Base-by-base conservation (phyloP, 2,797 vertebrate genomes). In the Loris lydekkerianus region DNA sequence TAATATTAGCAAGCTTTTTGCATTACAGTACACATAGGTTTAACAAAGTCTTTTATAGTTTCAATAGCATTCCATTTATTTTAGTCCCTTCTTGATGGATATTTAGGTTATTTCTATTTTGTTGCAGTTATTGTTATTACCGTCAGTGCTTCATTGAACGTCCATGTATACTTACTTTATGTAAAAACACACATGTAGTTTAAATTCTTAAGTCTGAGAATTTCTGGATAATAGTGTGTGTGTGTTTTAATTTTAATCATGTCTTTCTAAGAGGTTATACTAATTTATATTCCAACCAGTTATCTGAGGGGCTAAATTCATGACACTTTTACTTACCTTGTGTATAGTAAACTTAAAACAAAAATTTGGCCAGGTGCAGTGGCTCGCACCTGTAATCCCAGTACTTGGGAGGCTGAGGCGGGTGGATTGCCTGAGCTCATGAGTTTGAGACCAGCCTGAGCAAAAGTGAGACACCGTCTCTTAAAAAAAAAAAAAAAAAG, bases 1-100 rank as follows among this genome's bases (percentile, higher is more conserved):
- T 37, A 37, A 11, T 31, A 15, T 61, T 60, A 43, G 69, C 70
- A 10, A 58, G 61, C 34, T 72, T 37, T 65, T 72, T 15, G 63
- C 13, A 1, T 83, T 58, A 70, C 1, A 2, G 31, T 49, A 76
- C 27, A 23, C 5, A 9, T 0, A 73, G 17, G 27, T 29, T 23
- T 78, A 15, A 72, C 17, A 18, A 0, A 5, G 10, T 56, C 49
- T 91, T 70, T 20, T 31, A 25, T 2, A 25, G 58, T 56, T 46
- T 9, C 10, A 27, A 0, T 31, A 1, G 37, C 40, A 18, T 53
- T 84, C 61, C 1, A 1, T 73, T 82, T 27, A 61, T 37, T 60
- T 90, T n/a, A 83, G 15, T 69, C 6, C 63, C 75, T 29, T 76
- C 0, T 56, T 40, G 29, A 18, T 53, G 43, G 60, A 34, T 56